A percentile compares a stretch with the other conserved stretches of the same genome.
These are phyloP conservation scores for Actinemys pallida DNA, from an alignment of 2,113 vertebrate species.

Conservation along the genomic window DNA sequence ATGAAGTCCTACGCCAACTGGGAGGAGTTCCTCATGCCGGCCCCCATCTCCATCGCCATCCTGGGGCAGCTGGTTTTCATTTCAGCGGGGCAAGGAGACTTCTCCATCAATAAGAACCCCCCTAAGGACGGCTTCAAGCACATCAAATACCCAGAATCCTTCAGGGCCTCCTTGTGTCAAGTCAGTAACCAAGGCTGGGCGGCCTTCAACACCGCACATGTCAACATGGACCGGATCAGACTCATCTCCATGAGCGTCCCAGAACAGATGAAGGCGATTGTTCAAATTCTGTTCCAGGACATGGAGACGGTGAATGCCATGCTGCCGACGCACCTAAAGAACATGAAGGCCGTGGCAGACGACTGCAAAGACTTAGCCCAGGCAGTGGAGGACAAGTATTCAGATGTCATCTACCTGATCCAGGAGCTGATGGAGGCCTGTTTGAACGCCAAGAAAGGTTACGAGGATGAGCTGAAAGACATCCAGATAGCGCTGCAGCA, in stretches of 20 bases:
- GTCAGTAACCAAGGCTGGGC: conserved; percentile 61
- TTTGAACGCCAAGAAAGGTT: not conserved
- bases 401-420: not conserved
- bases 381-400: not conserved
- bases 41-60: conserved; percentile 16
- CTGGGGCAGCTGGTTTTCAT: conserved; percentile 59
- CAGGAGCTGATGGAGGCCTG: conserved; percentile 30
- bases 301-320: not conserved
- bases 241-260: conserved; percentile 44
- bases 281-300: conserved; percentile 53
- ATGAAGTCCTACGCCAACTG: conserved; percentile 66
- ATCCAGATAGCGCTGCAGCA: not conserved
- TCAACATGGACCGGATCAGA: conserved; percentile 67
- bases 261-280: conserved; percentile 18
- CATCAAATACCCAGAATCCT: not conserved
- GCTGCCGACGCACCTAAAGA: conserved; percentile 49
- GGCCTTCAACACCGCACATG: conserved; percentile 45
- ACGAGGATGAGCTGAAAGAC: not conserved
- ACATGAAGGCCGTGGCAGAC: conserved; percentile 32
- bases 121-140: not conserved
- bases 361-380: conserved; percentile 1
- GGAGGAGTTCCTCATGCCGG: conserved; percentile 65
- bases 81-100: conserved; percentile 31
- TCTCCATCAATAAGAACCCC: not conserved
- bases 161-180: conserved; percentile 47